Evolutionary conservation across 2,797 vertebrate genomes (phyloP).

Genomic region (Bryconaethiops microstoma): DNA sequence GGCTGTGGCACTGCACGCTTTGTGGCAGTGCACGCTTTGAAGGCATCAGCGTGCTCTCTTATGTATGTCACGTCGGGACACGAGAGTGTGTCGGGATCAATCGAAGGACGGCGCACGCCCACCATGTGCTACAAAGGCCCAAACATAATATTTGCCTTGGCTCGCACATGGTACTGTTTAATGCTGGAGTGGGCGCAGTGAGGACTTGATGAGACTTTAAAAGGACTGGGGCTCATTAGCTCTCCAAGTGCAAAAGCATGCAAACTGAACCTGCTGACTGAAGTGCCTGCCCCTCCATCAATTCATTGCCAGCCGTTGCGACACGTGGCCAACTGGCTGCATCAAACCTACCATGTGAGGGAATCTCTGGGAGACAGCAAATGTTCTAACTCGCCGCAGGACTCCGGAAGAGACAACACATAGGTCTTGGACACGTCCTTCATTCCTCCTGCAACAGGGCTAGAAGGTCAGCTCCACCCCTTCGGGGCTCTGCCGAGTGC

Average conservation of each 20-base stretch:
- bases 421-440: not conserved
- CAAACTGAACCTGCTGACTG: constrained; percentile 37
- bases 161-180: constrained; percentile 23
- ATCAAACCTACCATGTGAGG: not conserved
- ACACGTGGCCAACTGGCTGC: constrained; percentile 29
- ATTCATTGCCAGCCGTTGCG: constrained; percentile 23
- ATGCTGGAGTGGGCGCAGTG: constrained; percentile 29
- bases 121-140: not conserved
- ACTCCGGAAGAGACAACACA: not conserved
- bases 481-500: not conserved
- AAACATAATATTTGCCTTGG: constrained; percentile 40
- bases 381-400: not conserved
- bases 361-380: not conserved
- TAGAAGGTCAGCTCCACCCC: not conserved
- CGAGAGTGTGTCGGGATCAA: constrained; percentile 34
- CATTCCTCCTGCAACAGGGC: constrained; percentile 5
- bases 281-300: constrained; percentile 46
- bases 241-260: constrained; percentile 28
- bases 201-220: constrained; percentile 51
- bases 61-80: constrained; percentile 35
- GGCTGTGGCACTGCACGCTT: too few species aligned
- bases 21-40: constrained; percentile 47
- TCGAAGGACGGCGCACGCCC: not conserved
- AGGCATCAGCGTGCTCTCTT: constrained; percentile 22
- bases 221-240: constrained; percentile 53